Percentiles rank a stretch among this genome's conserved stretches.
These are phyloP conservation scores for Phasia obesa DNA, from an alignment of 2,888 invertebrate species.

Conservation along the genomic window DNA sequence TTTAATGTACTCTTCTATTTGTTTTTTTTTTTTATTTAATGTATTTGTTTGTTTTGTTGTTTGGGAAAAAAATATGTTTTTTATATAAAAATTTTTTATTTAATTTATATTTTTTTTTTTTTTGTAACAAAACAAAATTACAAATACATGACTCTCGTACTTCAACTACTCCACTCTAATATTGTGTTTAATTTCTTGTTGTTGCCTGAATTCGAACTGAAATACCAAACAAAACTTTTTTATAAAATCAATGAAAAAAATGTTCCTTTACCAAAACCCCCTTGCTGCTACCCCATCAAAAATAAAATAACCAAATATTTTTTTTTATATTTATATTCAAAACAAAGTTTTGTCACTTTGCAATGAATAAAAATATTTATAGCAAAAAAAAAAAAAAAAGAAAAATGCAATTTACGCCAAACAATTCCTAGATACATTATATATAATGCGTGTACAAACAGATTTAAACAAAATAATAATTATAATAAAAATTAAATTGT, in stretches of 20 bases:
- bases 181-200: constrained; percentile 48
- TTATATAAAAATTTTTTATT: too few relatives aligned
- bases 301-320: constrained; percentile 23
- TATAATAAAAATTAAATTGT: constrained; percentile 19
- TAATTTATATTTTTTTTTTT: too few relatives aligned
- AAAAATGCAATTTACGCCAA: constrained; percentile 55
- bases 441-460: constrained; percentile 82
- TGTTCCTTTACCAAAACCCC: constrained; percentile 17
- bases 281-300: constrained; percentile 17
- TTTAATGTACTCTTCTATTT: not conserved
- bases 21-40: not conserved
- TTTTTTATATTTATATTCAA: not conserved
- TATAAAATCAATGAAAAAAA: constrained; percentile 19
- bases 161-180: constrained; percentile 7
- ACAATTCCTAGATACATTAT: constrained; percentile 80
- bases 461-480: constrained; percentile 69
- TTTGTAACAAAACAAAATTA: constrained; percentile 21
- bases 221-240: constrained; percentile 11
- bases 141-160: constrained; percentile 2
- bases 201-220: constrained; percentile 41
- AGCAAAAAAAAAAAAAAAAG: too few relatives aligned
- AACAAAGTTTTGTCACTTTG: constrained; percentile 9
- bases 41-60: constrained; percentile 41
- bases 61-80: not conserved
- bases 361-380: constrained; percentile 39